Percentiles rank a stretch among this genome's conserved stretches.
These are phyloP conservation scores for Apis dorsata DNA, from an alignment of 1,140 invertebrate species.

Conservation along the genomic window DNA sequence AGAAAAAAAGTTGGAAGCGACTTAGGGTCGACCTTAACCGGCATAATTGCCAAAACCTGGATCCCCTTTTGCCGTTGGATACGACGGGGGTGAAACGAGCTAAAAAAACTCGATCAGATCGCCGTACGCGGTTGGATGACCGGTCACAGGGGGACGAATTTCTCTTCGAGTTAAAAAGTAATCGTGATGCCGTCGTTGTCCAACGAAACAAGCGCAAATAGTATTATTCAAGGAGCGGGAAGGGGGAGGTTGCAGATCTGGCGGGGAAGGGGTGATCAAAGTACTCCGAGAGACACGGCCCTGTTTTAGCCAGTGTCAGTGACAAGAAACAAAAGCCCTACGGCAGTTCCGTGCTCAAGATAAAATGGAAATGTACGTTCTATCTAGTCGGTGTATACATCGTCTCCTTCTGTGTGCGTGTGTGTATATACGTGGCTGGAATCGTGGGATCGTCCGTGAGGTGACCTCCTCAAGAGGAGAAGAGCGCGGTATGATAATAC, in stretches of 20 bases:
- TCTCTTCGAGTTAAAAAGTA: conserved; percentile 38
- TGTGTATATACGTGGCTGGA: neutral
- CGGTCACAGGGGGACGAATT: neutral
- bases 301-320: conserved; percentile 55
- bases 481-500: neutral
- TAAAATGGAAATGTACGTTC: conserved; percentile 68
- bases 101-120: conserved; percentile 26
- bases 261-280: neutral
- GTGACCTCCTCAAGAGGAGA: neutral
- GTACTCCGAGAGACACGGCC: conserved; percentile 46
- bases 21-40: conserved; percentile 22
- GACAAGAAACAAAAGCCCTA: conserved; percentile 70
- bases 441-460: no score
- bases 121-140: neutral
- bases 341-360: conserved; percentile 52
- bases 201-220: conserved; percentile 55
- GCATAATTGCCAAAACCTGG: conserved; percentile 41
- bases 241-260: conserved; percentile 1
- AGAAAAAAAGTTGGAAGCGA: conserved; percentile 20
- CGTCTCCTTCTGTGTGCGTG: no score
- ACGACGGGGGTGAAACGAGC: conserved; percentile 27
- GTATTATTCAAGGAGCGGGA: neutral
- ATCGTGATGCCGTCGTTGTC: conserved; percentile 16
- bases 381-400: conserved; percentile 7
- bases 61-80: conserved; percentile 17